Conservation (phyloP, 1,140 invertebrate genomes). For the Frieseomelitta varia region DNA sequence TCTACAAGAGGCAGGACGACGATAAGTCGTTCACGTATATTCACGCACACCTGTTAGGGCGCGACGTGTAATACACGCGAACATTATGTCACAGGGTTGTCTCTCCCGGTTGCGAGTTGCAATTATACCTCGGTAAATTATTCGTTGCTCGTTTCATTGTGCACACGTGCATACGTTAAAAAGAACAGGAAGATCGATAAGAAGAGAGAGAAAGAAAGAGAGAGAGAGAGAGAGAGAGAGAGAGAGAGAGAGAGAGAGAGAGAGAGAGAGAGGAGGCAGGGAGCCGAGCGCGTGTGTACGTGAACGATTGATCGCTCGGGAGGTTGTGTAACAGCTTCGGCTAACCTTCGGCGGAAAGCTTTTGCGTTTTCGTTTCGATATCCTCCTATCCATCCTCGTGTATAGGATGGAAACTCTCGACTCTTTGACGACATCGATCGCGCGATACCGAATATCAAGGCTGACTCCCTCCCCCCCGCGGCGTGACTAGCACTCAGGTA, state of each 20-base stretch:
- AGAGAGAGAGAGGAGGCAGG: no score
- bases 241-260: neutral
- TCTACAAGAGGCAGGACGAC: neutral
- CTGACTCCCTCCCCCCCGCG: neutral
- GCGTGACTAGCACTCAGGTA: conserved; percentile 1
- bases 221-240: no score
- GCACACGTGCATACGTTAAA: neutral
- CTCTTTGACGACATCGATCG: conserved; percentile 17
- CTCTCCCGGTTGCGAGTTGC: neutral
- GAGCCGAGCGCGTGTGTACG: neutral
- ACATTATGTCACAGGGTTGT: conserved; percentile 19
- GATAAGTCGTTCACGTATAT: no score
- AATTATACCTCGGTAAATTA: conserved; percentile 19
- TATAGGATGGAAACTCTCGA: neutral
- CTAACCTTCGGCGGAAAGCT: conserved; percentile 22
- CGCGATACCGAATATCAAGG: conserved; percentile 20
- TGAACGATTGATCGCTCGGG: neutral
- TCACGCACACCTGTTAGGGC: neutral
- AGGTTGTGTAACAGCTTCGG: conserved; percentile 7
- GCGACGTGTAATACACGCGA: conserved; percentile 12
- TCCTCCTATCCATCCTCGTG: neutral
- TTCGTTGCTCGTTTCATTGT: neutral
- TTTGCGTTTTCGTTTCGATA: conserved; percentile 8
- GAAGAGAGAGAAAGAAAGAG: no score
- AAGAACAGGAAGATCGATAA: no score